Conservation (phyloP, 2,113 vertebrate species). For the Periophthalmodon schlosseri region DNA sequence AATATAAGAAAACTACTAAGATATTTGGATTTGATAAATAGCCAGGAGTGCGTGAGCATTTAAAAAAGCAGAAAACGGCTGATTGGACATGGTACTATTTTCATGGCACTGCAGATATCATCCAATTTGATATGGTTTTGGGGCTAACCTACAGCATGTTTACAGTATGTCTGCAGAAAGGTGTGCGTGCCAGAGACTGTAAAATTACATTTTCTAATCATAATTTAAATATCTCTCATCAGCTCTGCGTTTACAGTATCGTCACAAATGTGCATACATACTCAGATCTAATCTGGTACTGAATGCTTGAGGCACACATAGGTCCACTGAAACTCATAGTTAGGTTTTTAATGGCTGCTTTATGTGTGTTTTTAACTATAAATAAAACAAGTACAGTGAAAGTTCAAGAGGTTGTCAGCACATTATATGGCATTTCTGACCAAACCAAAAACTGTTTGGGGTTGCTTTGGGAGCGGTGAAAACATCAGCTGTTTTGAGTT, state of each 20-base stretch:
- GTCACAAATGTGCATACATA: background rate
- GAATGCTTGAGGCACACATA: too few relatives aligned
- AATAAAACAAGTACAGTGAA: too few relatives aligned
- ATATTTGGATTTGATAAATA: background rate
- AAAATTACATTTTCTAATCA: background rate
- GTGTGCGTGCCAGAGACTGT: background rate
- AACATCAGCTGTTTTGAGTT: constrained; percentile 80
- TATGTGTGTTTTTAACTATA: too few relatives aligned
- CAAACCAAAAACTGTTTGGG: background rate
- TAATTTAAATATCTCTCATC: background rate
- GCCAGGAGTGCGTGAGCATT: background rate
- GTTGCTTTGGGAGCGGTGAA: constrained; percentile 40
- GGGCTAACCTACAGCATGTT: background rate
- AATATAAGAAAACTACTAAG: background rate
- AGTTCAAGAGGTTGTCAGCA: too few relatives aligned
- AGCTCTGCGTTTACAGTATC: background rate
- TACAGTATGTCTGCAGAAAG: background rate
- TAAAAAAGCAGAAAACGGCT: background rate
- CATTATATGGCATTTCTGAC: background rate
- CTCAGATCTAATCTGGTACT: background rate
- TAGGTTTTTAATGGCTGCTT: too few relatives aligned
- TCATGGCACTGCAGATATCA: background rate
- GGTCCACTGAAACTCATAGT: too few relatives aligned
- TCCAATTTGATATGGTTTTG: background rate
- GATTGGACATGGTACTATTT: background rate